Evolutionary conservation across 2,797 vertebrate genomes (phyloP).

Genomic region (Tadarida brasiliensis): DNA sequence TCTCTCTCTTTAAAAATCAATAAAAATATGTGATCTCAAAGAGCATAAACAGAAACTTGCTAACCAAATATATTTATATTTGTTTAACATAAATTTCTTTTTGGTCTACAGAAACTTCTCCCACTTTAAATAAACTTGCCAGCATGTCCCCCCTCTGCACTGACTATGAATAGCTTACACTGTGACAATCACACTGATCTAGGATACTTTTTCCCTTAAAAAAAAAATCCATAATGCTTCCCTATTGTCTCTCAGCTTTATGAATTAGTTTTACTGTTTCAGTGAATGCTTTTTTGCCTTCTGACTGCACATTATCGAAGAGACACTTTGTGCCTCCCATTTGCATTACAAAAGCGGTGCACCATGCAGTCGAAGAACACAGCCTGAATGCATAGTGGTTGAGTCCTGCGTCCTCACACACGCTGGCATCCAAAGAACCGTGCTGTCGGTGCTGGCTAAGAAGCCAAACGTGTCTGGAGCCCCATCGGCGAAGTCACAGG

Average conservation of each 20-base stretch:
- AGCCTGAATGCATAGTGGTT: slow-evolving; percentile 89
- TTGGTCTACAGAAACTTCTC: slow-evolving; percentile 72
- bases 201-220: slow-evolving; percentile 78
- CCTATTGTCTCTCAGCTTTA: slow-evolving; percentile 89
- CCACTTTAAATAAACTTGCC: slow-evolving; percentile 57
- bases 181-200: slow-evolving; percentile 86
- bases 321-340: slow-evolving; percentile 92
- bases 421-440: slow-evolving; percentile 71
- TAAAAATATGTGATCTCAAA: slow-evolving; percentile 1
- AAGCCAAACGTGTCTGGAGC: slow-evolving; percentile 81
- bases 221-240: slow-evolving; percentile 86
- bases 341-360: slow-evolving; percentile 93
- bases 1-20: too few relatives aligned
- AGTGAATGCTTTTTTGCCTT: slow-evolving; percentile 91
- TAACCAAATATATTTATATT: slow-evolving; percentile 68
- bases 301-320: slow-evolving; percentile 95
- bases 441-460: slow-evolving; percentile 62
- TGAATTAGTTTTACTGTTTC: slow-evolving; percentile 94
- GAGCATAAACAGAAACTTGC: slow-evolving; percentile 40
- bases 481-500: slow-evolving; percentile 76
- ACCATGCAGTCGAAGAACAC: slow-evolving; percentile 85
- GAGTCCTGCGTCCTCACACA: slow-evolving; percentile 84
- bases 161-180: slow-evolving; percentile 82
- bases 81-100: slow-evolving; percentile 62
- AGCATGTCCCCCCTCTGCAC: neutral